Base-by-base conservation (phyloP, 2,113 vertebrate species). In the Oreochromis spilurus region DNA sequence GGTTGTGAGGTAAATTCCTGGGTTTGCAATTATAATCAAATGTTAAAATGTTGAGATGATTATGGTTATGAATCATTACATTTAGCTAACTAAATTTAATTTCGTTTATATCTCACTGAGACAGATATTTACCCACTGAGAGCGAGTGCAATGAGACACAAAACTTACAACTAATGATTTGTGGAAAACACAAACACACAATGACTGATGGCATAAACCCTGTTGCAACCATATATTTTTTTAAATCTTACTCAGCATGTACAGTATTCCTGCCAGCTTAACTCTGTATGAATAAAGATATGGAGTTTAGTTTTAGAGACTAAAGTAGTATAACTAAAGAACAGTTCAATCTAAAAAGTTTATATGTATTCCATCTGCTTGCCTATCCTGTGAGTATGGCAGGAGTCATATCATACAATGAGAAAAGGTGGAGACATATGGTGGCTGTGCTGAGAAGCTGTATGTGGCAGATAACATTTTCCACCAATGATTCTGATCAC, bases 391-490 rank as follows among this genome's bases (percentile, higher is more conserved):
- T 55, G 75, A 43, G 43, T 45, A 14, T 21, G 4, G 17, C 14
- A 5, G 65, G 70, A 58, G 54, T 85, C 79, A 40, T 62, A n/a
- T 84, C 82, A 82, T 17, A 26, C 54, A 87, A 80, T 87, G 81
- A 84, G 36, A 57, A 67, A 84, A 86, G 48, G 21, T 62, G 19
- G 84, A 77, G 79, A 92, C 95, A 96, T 94, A 95, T 94, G 95
- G 93, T 81, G 43, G 70, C 77, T 84, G 52, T 65, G 85, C 84
- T 92, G 89, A 72, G 88, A 92, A 91, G 72, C 92, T 85, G 90
- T 88, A 79, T 93, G 93, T 92, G 92, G 92, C 89, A 92, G 93
- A 96, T 91, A 92, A 89, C 88, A 90, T 93, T 94, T 93, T 86
- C 80, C 88, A 88, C 83, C 79, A 83, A 65, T 82, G 86, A 87